Percentiles rank a stretch among this genome's conserved stretches.
Conservation (phyloP, 2,888 invertebrate species). For the Odontomyia ornata region DNA sequence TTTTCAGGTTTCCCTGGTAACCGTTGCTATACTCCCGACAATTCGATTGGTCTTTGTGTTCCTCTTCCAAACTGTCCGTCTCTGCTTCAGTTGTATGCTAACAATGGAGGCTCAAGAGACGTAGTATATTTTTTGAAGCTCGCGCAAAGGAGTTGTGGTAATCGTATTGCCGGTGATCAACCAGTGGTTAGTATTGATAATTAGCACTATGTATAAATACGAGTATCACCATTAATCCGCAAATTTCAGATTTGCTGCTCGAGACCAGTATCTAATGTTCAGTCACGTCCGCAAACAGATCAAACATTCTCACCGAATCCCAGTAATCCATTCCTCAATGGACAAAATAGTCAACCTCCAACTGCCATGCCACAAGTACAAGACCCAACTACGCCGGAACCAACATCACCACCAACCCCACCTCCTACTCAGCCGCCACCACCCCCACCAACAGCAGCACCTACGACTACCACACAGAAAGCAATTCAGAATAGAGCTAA, state of each 20-base stretch:
- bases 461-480: constrained; percentile 51
- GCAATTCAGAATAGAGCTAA: constrained; percentile 51
- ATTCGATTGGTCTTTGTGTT: constrained; percentile 59
- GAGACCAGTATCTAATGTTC: constrained; percentile 40
- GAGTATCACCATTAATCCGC: not conserved
- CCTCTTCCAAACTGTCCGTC: constrained; percentile 58
- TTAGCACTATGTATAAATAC: too few relatives aligned
- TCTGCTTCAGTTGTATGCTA: constrained; percentile 56
- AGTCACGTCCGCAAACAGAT: not conserved
- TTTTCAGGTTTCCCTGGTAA: constrained; percentile 46
- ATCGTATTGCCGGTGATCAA: constrained; percentile 57
- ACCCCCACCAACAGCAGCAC: constrained; percentile 24
- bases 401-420: not conserved
- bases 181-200: constrained; percentile 57
- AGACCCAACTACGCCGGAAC: not conserved
- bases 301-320: constrained; percentile 28
- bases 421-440: not conserved
- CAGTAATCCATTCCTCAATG: constrained; percentile 21
- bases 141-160: constrained; percentile 59
- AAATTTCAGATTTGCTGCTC: constrained; percentile 49
- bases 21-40: constrained; percentile 60
- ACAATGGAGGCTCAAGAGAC: constrained; percentile 53
- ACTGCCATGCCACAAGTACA: not conserved
- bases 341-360: not conserved
- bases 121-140: constrained; percentile 57